Percentiles rank a stretch among this genome's conserved stretches.
Evolutionary conservation across 2,888 invertebrate genomes (phyloP).

Genomic region (Eupithecia insigniata): DNA sequence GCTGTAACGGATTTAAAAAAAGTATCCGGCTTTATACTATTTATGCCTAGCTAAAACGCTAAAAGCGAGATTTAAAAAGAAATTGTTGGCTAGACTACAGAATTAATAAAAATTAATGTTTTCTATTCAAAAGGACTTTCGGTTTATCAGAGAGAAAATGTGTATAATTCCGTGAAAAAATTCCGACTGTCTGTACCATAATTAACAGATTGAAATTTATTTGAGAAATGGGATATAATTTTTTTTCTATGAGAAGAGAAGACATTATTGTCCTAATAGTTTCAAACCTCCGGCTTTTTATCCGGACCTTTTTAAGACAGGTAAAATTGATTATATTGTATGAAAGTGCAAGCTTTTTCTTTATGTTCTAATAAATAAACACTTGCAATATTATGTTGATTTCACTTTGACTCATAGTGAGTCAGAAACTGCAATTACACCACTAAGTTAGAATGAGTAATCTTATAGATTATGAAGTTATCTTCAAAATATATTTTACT

Average conservation of each 20-base stretch:
- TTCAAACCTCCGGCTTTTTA: not conserved
- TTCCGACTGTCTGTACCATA: no score
- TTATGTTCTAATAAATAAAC: constrained; percentile 32
- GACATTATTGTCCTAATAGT: not conserved
- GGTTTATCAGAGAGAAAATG: no score
- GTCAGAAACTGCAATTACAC: constrained; percentile 4
- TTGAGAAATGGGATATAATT: not conserved
- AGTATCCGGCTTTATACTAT: not conserved
- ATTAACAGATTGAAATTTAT: no score
- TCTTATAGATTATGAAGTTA: not conserved
- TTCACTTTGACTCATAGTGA: constrained; percentile 27
- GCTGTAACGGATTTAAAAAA: not conserved
- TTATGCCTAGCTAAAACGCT: no score
- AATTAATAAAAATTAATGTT: no score
- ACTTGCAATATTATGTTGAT: constrained; percentile 32
- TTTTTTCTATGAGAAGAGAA: not conserved
- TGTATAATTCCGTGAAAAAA: no score
- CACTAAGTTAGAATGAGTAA: not conserved
- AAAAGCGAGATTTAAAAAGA: no score
- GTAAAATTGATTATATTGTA: constrained; percentile 21
- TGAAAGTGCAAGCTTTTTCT: constrained; percentile 29
- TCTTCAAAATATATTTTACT: not conserved
- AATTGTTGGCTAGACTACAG: no score
- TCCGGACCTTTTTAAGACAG: not conserved
- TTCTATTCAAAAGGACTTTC: no score